Evolutionary conservation across 2,113 vertebrate genomes (phyloP), one percentile per base, ranked within the genome.

Genomic region (Tricholaema leucomelas): DNA sequence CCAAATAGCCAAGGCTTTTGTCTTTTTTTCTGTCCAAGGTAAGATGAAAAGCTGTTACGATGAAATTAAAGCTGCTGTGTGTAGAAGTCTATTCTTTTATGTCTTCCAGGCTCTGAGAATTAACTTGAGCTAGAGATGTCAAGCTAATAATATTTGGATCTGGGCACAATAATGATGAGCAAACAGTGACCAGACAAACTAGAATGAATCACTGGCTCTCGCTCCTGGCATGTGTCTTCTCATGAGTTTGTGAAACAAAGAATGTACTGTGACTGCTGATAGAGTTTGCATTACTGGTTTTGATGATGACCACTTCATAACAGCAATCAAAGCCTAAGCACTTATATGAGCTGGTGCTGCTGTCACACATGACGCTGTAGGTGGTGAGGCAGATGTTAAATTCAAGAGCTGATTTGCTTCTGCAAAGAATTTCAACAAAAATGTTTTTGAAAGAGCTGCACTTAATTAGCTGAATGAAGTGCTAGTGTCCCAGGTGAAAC

Each of bases 41-140:
- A 59, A 90, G 91, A 90, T 70, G 9, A 44, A 80, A 89, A 88
- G 19, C 7, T 88, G 36, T 36, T 88, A 4, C 59, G 31, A 50
- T 50, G 7, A 50, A 50, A 50, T 50, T 50, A 77, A 89, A 88
- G 28, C 6, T 88, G 36, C 33, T 88, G 3, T 66, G 28, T 85
- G 14, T 85, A 95, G 91, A 92, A 56, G 65, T 66, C 65, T 55
- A 61, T 88, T 85, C 66, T 92, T 91, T 35, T 10, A 6, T 54
- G 66, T 42, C 66, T 95, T 87, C 55, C 8, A 25, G 59, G 79
- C 69, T 60, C 46, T 83, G 44, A 77, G 40, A 90, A 76, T 90
- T 87, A 85, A 88, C 67, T 94, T 52, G 80, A 64, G 55, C 30
- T 27, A 36, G 27, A 6, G 8, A 46, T 50, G 40, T 94, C 82